A percentile compares a stretch with the other conserved stretches of the same genome.
phyloP scores from a whole-genome alignment of 2,113 vertebrate genomes.

The Kryptolebias marmoratus region DNA sequence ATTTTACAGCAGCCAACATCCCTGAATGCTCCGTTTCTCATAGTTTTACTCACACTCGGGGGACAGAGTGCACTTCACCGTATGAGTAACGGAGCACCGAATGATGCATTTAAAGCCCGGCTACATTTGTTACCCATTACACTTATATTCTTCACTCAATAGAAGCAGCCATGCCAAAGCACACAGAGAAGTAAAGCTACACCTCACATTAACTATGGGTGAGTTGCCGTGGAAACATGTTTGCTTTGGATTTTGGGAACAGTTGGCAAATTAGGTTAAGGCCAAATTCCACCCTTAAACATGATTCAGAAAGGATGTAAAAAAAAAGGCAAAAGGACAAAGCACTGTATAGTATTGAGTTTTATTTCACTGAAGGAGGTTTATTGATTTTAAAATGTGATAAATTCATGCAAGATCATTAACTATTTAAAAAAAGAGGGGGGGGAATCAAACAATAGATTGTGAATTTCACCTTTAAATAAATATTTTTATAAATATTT shows the following conservation, averaged over 20 bases:
- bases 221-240: conserved; percentile 49
- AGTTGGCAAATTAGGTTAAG: conserved; percentile 46
- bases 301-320: conserved; percentile 10
- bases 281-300: conserved; percentile 40
- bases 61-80: conserved; percentile 4
- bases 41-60: background rate
- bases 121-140: conserved; percentile 51
- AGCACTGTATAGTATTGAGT: background rate
- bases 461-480: too few species aligned
- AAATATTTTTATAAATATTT: too few species aligned
- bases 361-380: background rate
- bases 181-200: conserved; percentile 52
- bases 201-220: conserved; percentile 49
- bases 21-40: conserved; percentile 25
- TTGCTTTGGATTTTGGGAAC: conserved; percentile 27
- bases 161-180: conserved; percentile 50
- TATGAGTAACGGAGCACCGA: conserved; percentile 21
- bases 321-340: background rate
- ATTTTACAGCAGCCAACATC: conserved; percentile 29
- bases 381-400: background rate
- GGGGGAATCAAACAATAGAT: too few species aligned
- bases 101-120: conserved; percentile 24
- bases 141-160: conserved; percentile 30
- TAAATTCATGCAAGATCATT: background rate
- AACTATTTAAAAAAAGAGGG: too few species aligned